These are phyloP conservation scores for Lineus longissimus DNA, from an alignment of 1,140 invertebrate genomes.

Conservation along the genomic window DNA sequence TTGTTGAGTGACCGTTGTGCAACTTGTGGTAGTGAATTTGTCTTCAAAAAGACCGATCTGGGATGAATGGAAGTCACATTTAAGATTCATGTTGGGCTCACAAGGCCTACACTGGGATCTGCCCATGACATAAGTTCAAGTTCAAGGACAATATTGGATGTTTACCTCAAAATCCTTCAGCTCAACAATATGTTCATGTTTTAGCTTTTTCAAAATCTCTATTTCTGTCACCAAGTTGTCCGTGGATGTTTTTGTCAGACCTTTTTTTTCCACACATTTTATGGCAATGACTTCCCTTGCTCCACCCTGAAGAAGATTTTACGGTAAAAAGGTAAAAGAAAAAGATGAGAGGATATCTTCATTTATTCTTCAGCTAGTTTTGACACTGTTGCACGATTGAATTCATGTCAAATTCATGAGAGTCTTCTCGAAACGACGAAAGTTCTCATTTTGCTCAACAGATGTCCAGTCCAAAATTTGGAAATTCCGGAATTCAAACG, in stretches of 20 bases:
- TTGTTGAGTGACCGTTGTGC: no score
- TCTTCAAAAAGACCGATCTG: no score
- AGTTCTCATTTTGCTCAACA: no score
- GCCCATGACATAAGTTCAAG: not conserved
- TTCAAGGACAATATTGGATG: not conserved
- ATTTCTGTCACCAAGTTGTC: constrained; percentile 86
- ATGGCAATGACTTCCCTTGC: constrained; percentile 69
- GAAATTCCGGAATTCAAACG: no score
- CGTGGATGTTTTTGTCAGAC: constrained; percentile 69
- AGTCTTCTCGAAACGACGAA: no score
- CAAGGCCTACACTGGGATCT: not conserved
- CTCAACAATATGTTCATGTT: constrained; percentile 79
- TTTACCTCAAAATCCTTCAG: constrained; percentile 72
- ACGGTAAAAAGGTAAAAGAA: constrained; percentile 19
- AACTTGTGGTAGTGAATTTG: no score
- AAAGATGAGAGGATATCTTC: not conserved
- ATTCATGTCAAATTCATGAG: not conserved
- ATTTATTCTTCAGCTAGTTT: not conserved
- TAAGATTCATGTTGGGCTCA: constrained; percentile 6
- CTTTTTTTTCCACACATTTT: constrained; percentile 75
- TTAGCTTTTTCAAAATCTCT: constrained; percentile 73
- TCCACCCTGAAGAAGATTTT: constrained; percentile 58
- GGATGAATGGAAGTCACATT: no score
- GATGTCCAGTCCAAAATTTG: no score
- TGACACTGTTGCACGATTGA: not conserved